Evolutionary conservation across 2,113 vertebrate genomes (phyloP), one percentile per base, ranked within the genome.

Genomic region (Chrysemys picta): DNA sequence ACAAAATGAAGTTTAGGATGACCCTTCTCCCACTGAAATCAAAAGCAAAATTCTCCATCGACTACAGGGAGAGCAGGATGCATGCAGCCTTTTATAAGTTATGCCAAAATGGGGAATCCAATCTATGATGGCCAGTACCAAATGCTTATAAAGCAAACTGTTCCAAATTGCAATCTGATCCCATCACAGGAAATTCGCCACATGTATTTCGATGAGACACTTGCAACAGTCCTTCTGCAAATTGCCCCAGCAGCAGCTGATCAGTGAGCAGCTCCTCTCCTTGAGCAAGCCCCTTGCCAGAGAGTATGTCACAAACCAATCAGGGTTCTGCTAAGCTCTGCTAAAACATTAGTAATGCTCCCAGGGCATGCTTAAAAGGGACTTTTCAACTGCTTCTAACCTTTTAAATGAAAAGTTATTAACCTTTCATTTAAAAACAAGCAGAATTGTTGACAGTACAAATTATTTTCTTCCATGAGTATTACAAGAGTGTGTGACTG

Each of bases 1-100:
- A 75, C 4, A 21, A 0, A 75, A 11, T 12, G 62, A 47, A 4
- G 2, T 2, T 21, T 53, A n/a, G 65, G 53, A 42, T 57, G 35
- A 81, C 19, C 10, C 0, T n/a, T 11, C 88, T 82, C 79, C 12
- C 42, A 21, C n/a, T 14, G 21, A 76, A 1, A 0, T 3, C 52
- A 62, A 50, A 35, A 59, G 42, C 3, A 35, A 72, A 59, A 75
- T 0, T 86, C 65, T 9, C 72, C 22, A 27, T 24, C 5, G 3
- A 45, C 38, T 82, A 62, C 2, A 0, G 5, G 11, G 38, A 53
- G 89, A 17, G 50, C 65, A 54, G 19, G 27, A 1, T 69, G 29
- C 50, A 79, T 69, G 29, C 50, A 79, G 88, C 21, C 47, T 2
- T 38, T 21, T 80, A 14, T 59, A 31, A 45, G 17, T 12, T 53